Evolutionary conservation across 2,113 vertebrate species (phyloP).

Genomic region (Engraulis encrasicolus): DNA sequence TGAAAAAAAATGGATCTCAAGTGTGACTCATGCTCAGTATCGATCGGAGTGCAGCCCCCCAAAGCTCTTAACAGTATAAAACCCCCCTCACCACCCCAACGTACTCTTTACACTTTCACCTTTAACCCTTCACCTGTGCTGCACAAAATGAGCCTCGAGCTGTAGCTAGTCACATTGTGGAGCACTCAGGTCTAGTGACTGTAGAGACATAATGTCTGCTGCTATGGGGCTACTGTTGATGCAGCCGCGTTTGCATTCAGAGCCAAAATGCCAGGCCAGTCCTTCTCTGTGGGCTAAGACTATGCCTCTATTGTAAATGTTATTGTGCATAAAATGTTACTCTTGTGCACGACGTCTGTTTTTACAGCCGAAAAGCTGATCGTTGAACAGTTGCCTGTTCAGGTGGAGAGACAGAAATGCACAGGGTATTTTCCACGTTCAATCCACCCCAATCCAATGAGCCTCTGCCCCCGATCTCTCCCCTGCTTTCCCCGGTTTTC

Average conservation of each 20-base stretch:
- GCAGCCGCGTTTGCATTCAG: neutral
- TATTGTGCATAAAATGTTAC: neutral
- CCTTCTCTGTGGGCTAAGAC: neutral
- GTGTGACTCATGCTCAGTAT: neutral
- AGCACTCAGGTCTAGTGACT: neutral
- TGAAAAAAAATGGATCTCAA: neutral
- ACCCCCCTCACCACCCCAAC: too few species aligned
- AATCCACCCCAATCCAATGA: neutral
- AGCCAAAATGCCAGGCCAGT: neutral
- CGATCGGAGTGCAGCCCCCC: neutral
- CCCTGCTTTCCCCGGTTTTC: neutral
- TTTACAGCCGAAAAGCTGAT: neutral
- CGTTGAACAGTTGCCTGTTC: neutral
- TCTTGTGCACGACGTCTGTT: neutral
- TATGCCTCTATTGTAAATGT: too few species aligned
- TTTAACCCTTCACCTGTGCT: neutral
- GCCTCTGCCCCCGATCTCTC: neutral
- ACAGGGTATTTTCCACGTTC: constrained; percentile 3
- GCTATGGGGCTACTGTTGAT: neutral
- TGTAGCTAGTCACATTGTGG: neutral
- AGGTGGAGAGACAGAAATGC: neutral
- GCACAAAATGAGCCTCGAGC: neutral
- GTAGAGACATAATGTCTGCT: neutral
- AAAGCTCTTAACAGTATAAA: neutral
- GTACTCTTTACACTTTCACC: too few species aligned